A percentile compares a stretch with the other conserved stretches of the same genome.
Conservation (phyloP, 2,888 invertebrate genomes). For the Eristalis tenax region DNA sequence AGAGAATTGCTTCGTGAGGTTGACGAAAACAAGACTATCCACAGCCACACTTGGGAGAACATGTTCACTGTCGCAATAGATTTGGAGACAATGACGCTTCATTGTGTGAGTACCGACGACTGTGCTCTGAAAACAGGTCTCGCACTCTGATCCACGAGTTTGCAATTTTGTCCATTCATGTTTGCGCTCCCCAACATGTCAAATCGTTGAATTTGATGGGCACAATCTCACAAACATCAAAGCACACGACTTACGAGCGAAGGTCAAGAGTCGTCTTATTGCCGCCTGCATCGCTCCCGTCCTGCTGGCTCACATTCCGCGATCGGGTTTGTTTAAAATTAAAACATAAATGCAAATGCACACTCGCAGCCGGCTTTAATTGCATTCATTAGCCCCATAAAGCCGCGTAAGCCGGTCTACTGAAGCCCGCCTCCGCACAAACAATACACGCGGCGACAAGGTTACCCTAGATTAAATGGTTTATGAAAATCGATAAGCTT, state of each 20-base stretch:
- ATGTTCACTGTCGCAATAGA: background rate
- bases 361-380: background rate
- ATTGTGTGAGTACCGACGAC: background rate
- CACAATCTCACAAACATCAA: background rate
- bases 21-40: background rate
- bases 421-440: background rate
- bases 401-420: background rate
- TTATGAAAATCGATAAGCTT: background rate
- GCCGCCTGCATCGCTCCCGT: background rate
- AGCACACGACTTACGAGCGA: background rate
- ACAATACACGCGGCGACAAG: too few species aligned
- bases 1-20: background rate
- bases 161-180: background rate
- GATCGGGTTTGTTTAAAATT: background rate
- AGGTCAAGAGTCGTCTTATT: background rate
- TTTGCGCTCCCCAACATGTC: background rate
- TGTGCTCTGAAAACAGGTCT: background rate
- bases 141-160: background rate
- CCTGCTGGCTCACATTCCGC: background rate
- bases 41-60: background rate
- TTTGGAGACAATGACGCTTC: background rate
- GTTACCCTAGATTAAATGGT: too few species aligned
- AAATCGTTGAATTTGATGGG: too few species aligned
- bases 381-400: slow-evolving; percentile 17
- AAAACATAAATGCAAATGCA: slow-evolving; percentile 2